Evolutionary conservation across 2,797 vertebrate genomes (phyloP).

Genomic region (Silurus aristotelis): DNA sequence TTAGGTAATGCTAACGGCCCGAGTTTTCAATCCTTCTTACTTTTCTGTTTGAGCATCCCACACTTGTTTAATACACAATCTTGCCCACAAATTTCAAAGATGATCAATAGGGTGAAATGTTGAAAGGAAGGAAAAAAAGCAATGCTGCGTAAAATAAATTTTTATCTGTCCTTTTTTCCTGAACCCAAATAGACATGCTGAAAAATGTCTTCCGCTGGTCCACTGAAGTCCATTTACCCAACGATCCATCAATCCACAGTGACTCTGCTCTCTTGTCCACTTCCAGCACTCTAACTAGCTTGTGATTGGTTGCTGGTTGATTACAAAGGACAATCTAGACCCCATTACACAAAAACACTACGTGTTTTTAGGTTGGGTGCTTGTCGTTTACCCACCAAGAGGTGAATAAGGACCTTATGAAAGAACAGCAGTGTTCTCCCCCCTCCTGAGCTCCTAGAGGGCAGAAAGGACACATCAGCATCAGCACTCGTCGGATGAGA

Average conservation of each 20-base stretch:
- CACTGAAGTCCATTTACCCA: neutral
- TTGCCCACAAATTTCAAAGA: neutral
- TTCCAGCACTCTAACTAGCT: constrained; percentile 5
- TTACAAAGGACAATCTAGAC: constrained; percentile 42
- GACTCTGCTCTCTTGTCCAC: neutral
- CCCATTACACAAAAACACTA: constrained; percentile 40
- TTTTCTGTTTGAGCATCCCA: neutral
- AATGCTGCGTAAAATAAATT: neutral
- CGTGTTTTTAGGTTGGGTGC: constrained; percentile 30
- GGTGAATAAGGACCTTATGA: constrained; percentile 26
- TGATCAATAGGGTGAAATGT: neutral
- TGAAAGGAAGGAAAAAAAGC: neutral
- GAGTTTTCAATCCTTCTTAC: neutral
- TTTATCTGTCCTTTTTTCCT: neutral
- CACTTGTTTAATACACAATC: neutral
- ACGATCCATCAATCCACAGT: neutral
- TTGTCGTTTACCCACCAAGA: constrained; percentile 30
- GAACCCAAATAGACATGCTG: neutral
- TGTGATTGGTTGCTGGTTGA: constrained; percentile 25
- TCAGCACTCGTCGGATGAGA: constrained; percentile 20
- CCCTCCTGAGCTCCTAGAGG: constrained; percentile 6
- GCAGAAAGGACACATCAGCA: constrained; percentile 23
- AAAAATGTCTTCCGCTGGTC: constrained; percentile 2
- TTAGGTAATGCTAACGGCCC: neutral
- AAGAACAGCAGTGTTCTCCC: neutral